Evolutionary conservation across 2,888 invertebrate genomes (phyloP), one percentile per base, ranked within the genome.

Genomic region (Mythimna lalbum): DNA sequence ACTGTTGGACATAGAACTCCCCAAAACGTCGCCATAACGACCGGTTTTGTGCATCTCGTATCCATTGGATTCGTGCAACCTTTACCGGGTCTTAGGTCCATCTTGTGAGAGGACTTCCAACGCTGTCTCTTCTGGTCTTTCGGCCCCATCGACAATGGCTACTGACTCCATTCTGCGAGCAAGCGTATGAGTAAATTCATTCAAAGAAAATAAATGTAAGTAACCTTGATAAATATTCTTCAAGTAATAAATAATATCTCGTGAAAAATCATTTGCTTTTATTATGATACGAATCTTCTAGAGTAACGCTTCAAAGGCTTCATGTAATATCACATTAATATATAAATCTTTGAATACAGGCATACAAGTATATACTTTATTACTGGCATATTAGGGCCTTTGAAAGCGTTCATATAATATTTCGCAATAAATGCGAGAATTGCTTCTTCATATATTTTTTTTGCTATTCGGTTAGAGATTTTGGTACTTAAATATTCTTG

Each of bases 271-370:
- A 59, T 49, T 80, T 33, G 14, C 36, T 56, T 64, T 53, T 79
- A 65, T 79, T 79, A 64, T 1, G 9, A 60, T 12, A 63, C 9
- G 49, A 52, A 57, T 76, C n/a, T 56, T 64, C 5, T 17, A 43
- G 19, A 31, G 17, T n/a, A 59, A 21, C 57, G 59, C 27, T 1
- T 78, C 23, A 31, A 4, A 52, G 50, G 50, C 21, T 60, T 73
- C 53, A 36, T 12, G 73, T 64, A 73, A 78, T 78, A 63, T 63
- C 9, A 78, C 27, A 50, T n/a, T 56, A 50, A 75, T 75, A 57
- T 47, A 62, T 47, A 57, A 49, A 59, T 59, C 77, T 70, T 77
- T 55, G 47, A 59, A 53, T 49, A 53, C 27, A 47, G 27, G 36
- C 10, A 1, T 77, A 69, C 17, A 55, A n/a, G 39, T 55, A 68